phyloP scores from a whole-genome alignment of 2,888 invertebrate species.

The Eristalis arbustorum region DNA sequence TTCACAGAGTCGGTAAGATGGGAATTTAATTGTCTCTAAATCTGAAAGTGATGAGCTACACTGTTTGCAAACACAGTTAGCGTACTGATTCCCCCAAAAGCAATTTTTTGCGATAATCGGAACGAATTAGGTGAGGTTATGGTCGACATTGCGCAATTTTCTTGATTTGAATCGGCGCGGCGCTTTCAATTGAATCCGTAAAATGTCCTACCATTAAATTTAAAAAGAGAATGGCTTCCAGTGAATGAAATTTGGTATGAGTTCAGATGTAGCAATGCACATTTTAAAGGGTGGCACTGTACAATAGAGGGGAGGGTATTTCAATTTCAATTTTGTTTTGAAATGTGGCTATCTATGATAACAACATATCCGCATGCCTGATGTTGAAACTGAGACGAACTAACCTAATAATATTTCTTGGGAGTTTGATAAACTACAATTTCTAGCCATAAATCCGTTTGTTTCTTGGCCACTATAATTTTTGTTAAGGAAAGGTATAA shows the following conservation, averaged over 20 bases:
- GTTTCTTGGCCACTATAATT: no score
- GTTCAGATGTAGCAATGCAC: neutral
- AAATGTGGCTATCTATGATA: no score
- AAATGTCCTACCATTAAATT: neutral
- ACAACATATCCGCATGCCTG: no score
- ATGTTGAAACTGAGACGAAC: no score
- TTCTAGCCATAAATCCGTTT: no score
- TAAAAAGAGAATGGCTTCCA: constrained; percentile 35
- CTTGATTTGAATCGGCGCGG: neutral
- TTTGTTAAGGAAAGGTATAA: no score
- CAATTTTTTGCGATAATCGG: neutral
- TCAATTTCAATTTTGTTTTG: no score
- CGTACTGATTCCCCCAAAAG: constrained; percentile 30
- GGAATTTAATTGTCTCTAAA: constrained; percentile 47
- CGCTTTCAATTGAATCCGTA: neutral
- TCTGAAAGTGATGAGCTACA: constrained; percentile 26
- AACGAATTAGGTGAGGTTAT: constrained; percentile 19
- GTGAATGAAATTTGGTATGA: neutral
- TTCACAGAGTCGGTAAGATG: constrained; percentile 26
- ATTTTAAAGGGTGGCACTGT: neutral
- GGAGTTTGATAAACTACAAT: no score
- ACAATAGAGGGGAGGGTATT: neutral
- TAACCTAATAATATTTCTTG: no score
- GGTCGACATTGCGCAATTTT: constrained; percentile 9
- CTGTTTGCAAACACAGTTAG: constrained; percentile 21